Conservation (phyloP, 2,113 vertebrate species). For the Gobio gobio region DNA sequence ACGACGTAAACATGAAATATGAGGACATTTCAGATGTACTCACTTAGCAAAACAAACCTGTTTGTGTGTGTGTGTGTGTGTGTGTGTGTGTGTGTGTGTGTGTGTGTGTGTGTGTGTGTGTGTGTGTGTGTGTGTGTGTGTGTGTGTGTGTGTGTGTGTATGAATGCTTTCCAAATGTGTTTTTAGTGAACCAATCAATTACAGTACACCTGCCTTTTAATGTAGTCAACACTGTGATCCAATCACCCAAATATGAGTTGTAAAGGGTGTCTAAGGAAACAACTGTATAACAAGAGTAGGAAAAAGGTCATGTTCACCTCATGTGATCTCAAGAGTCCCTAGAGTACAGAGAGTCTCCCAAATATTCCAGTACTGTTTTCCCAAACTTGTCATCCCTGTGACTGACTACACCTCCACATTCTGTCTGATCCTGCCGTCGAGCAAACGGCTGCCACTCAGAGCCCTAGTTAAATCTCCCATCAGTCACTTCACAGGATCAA, state of each 20-base stretch:
- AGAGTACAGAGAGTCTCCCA: neutral
- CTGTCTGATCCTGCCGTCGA: neutral
- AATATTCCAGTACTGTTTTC: neutral
- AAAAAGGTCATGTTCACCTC: neutral
- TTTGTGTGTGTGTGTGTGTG: no score
- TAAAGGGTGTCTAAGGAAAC: neutral
- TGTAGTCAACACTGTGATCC: neutral
- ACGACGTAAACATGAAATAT: no score
- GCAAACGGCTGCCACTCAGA: neutral
- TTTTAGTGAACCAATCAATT: no score
- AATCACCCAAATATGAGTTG: neutral
- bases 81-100: no score
- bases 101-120: no score
- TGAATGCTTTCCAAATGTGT: no score
- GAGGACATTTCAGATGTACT: no score
- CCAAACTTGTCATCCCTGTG: constrained; percentile 6
- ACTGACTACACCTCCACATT: constrained; percentile 22
- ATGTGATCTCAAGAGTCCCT: neutral
- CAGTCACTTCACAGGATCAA: constrained; percentile 34
- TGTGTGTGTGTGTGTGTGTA: no score
- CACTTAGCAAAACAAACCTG: no score
- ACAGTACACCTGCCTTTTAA: neutral
- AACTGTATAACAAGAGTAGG: neutral
- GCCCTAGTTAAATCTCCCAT: constrained; percentile 25
- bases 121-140: no score